Conservation (phyloP, 2,797 vertebrate genomes). For the Tympanoctomys barrerae region DNA sequence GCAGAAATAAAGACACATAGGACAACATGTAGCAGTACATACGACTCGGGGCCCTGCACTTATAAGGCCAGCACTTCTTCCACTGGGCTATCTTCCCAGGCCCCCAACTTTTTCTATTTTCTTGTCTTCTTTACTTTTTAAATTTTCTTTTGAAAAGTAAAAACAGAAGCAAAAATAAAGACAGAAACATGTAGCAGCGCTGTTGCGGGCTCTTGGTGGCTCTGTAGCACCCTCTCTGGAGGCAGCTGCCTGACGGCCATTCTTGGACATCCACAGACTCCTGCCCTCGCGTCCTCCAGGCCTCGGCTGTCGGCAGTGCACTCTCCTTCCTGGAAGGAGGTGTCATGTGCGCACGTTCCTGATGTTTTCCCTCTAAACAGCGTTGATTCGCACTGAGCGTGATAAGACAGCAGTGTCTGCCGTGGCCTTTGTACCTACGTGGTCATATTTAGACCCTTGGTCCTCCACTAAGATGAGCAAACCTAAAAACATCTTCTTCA, state of each 20-base stretch:
- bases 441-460: not conserved
- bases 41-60: no score
- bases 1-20: no score
- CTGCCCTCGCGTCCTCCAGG: not conserved
- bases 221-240: slow-evolving; percentile 23
- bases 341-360: not conserved
- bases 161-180: no score
- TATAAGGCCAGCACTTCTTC: no score
- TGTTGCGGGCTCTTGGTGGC: no score
- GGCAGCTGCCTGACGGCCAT: slow-evolving; percentile 11
- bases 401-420: not conserved
- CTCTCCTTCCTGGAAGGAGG: not conserved
- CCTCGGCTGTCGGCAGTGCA: not conserved
- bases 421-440: not conserved
- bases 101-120: no score
- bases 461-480: not conserved
- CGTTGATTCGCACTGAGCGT: not conserved
- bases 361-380: not conserved
- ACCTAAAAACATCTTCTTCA: not conserved
- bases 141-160: no score
- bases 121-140: no score
- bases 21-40: no score
- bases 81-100: no score
- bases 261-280: not conserved
- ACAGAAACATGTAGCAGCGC: no score